phyloP scores from a whole-genome alignment of 2,888 invertebrate genomes.

The Cistogaster globosa region DNA sequence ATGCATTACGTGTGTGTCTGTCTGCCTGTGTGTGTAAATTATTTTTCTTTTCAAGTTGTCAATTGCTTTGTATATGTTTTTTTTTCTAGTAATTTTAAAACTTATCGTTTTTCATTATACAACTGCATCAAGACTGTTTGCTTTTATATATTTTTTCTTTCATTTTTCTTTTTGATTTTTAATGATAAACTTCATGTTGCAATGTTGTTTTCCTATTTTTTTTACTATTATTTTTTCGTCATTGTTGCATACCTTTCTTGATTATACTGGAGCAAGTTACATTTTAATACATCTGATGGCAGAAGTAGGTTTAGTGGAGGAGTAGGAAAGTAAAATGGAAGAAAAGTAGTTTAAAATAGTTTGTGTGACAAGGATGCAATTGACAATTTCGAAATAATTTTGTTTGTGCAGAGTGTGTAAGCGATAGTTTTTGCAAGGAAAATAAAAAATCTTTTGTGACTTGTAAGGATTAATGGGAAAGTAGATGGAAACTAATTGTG shows the following conservation, averaged over 20 bases:
- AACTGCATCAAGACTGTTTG: constrained; percentile 27
- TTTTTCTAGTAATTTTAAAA: constrained; percentile 4
- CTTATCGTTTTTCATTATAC: constrained; percentile 49
- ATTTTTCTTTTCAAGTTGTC: constrained; percentile 6
- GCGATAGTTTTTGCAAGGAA: neutral
- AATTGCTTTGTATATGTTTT: neutral
- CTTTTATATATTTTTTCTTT: constrained; percentile 9
- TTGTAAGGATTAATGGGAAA: neutral
- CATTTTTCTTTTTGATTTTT: constrained; percentile 19
- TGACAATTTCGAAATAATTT: constrained; percentile 44
- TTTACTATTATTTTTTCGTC: constrained; percentile 1
- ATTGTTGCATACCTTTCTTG: constrained; percentile 23
- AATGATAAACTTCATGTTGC: constrained; percentile 56
- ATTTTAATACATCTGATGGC: constrained; percentile 3
- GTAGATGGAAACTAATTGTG: neutral
- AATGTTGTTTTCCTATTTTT: neutral
- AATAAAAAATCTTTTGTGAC: neutral
- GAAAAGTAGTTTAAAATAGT: constrained; percentile 4
- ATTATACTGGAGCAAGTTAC: constrained; percentile 3
- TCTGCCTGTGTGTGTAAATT: neutral
- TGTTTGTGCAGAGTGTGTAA: neutral
- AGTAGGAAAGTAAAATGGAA: neutral
- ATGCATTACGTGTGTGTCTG: neutral
- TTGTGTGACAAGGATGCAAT: constrained; percentile 40
- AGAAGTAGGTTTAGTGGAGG: neutral